A percentile compares a stretch with the other conserved stretches of the same genome.
Conservation (phyloP, 1,140 invertebrate genomes). For the Melitaea cinxia region DNA sequence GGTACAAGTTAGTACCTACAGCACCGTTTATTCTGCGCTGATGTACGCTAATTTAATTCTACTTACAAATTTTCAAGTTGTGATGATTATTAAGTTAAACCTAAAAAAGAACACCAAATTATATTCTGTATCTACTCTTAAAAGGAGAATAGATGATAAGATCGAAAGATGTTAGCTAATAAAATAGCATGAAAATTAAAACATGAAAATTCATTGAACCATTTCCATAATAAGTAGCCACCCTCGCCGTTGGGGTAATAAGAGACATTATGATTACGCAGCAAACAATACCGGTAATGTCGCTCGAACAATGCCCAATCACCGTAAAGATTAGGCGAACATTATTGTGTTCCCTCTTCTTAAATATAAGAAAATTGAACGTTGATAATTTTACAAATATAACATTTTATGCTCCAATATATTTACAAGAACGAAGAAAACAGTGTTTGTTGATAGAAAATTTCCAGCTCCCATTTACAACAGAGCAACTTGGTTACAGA, state of each 20-base stretch:
- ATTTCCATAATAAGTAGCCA: conserved; percentile 13
- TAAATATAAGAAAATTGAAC: conserved; percentile 9
- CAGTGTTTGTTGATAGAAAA: not conserved
- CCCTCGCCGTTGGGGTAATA: conserved; percentile 50
- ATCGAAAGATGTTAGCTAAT: not conserved
- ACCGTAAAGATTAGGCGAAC: conserved; percentile 42
- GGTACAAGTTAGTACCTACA: too few species aligned
- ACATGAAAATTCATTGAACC: not conserved
- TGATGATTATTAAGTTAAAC: too few species aligned
- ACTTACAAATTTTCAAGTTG: too few species aligned
- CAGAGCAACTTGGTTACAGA: too few species aligned
- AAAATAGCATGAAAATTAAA: not conserved
- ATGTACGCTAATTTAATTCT: too few species aligned
- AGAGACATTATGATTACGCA: conserved; percentile 63
- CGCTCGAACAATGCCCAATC: conserved; percentile 69
- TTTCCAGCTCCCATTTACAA: too few species aligned
- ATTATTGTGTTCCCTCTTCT: conserved; percentile 26
- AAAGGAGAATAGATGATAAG: not conserved
- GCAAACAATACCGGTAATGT: conserved; percentile 73
- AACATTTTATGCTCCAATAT: not conserved
- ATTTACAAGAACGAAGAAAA: not conserved
- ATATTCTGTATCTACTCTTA: too few species aligned
- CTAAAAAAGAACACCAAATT: too few species aligned
- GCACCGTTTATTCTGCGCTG: too few species aligned
- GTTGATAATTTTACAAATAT: not conserved